phyloP scores from a whole-genome alignment of 2,113 vertebrate species.

The Patagioenas fasciata region DNA sequence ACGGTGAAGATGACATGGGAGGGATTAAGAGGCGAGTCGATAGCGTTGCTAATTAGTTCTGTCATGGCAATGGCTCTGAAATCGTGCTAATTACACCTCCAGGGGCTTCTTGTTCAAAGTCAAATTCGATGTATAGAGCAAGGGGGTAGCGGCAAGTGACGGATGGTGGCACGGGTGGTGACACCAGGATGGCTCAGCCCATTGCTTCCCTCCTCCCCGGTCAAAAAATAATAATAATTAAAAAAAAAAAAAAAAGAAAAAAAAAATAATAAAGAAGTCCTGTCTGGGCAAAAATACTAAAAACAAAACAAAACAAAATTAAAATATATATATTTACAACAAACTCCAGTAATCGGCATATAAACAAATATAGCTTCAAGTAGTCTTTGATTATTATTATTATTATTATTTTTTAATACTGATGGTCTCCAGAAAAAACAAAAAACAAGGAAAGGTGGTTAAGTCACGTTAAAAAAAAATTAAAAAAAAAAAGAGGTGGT shows the following conservation, averaged over 20 bases:
- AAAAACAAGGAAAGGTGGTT: constrained; percentile 32
- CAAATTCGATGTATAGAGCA: neutral
- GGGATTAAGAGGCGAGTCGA: neutral
- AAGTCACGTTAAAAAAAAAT: constrained; percentile 62
- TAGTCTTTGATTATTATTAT: constrained; percentile 75
- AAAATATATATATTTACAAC: constrained; percentile 73
- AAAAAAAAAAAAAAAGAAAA: neutral
- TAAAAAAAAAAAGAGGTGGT: neutral
- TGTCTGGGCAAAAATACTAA: neutral
- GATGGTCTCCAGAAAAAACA: constrained; percentile 68
- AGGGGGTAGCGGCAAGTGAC: neutral
- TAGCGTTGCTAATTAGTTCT: neutral
- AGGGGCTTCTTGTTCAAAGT: neutral
- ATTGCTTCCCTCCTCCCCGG: neutral
- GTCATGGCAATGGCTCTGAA: neutral
- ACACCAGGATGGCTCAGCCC: constrained; percentile 1
- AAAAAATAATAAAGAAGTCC: neutral
- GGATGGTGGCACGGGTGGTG: neutral
- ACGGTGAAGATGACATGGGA: accelerated
- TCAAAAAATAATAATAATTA: neutral
- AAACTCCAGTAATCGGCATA: constrained; percentile 77
- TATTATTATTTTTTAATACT: constrained; percentile 84
- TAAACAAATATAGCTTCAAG: constrained; percentile 81
- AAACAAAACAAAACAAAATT: constrained; percentile 30
- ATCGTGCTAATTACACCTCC: neutral